Base-by-base conservation (phyloP, 2,888 invertebrate species). In the Cheilosia pagana region DNA sequence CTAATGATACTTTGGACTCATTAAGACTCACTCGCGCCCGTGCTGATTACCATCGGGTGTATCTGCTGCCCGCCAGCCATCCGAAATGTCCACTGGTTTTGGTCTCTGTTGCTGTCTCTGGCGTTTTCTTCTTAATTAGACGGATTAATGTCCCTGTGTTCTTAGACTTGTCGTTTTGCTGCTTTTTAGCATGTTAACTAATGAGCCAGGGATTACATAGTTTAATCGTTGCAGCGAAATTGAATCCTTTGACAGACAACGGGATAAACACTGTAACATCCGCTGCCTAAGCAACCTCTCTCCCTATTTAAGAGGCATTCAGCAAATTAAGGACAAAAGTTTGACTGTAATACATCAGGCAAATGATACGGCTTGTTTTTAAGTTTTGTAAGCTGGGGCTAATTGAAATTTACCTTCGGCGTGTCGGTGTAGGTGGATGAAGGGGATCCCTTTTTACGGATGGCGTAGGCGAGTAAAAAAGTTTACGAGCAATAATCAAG, bases 191-290 rank as follows among this genome's bases (percentile, higher is more conserved):
- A 67, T 67, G 65, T 16, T 62, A 67, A 82, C 72, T 82, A 82
- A 82, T 82, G 77, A 82, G 65, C 60, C 43, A 55, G 60, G 72
- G 82, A 77, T 82, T 77, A 82, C 76, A 75, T 70, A 68, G 76
- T 63, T 52, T 71, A 76, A 81, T 76, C 76, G 67, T 72, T 67
- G 72, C 35, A 72, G 31, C 55, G 62, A 70, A 81, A 81, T 65
- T 70, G 70, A 77, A 82, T 72, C 77, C 82, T 77, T 82, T 82
- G 71, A 82, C 60, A 72, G 77, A 72, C 65, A 67, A 82, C 41
- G 50, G 75, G 77, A 72, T 82, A 77, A 82, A 72, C 67, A 57
- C 62, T 43, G 43, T 76, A 39, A 31, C 35, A 19, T 67, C 35
- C 3, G 23, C 16, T 6, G 68, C 59, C 35, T 76, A 59, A 75